These are phyloP conservation scores for Drosophila rhopaloa DNA, from an alignment of 1,140 invertebrate species.

Conservation along the genomic window DNA sequence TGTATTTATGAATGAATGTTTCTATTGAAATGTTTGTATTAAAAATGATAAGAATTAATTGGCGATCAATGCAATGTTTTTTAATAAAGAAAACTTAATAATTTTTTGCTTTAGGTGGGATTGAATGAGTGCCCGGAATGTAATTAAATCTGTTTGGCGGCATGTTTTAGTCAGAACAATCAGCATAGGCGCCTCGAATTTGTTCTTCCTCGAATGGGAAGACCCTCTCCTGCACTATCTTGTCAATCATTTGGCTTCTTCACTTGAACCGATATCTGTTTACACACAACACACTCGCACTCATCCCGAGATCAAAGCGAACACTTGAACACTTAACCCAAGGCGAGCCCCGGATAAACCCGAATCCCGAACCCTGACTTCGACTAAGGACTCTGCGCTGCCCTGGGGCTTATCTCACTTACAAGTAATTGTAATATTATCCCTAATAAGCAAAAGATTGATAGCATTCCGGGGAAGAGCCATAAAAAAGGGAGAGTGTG, in stretches of 20 bases:
- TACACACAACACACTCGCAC: conserved; percentile 54
- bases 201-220: not conserved
- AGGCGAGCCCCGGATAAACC: conserved; percentile 17
- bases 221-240: not conserved
- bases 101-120: too few relatives aligned
- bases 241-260: conserved; percentile 67
- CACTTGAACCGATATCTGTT: conserved; percentile 61
- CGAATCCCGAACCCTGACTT: conserved; percentile 10
- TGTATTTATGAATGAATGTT: too few relatives aligned
- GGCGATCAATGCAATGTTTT: too few relatives aligned
- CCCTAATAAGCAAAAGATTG: conserved; percentile 82
- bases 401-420: conserved; percentile 70
- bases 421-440: conserved; percentile 83
- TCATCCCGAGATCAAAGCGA: conserved; percentile 58
- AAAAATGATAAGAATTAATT: too few relatives aligned
- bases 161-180: not conserved
- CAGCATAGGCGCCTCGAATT: conserved; percentile 13
- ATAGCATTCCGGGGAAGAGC: conserved; percentile 76
- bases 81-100: too few relatives aligned
- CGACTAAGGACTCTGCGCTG: conserved; percentile 22
- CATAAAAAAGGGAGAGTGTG: conserved; percentile 32
- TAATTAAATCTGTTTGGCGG: conserved; percentile 11
- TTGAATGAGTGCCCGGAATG: not conserved
- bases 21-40: too few relatives aligned
- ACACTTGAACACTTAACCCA: conserved; percentile 68